Evolutionary conservation across 2,113 vertebrate genomes (phyloP).

Genomic region (Nymphicus hollandicus): DNA sequence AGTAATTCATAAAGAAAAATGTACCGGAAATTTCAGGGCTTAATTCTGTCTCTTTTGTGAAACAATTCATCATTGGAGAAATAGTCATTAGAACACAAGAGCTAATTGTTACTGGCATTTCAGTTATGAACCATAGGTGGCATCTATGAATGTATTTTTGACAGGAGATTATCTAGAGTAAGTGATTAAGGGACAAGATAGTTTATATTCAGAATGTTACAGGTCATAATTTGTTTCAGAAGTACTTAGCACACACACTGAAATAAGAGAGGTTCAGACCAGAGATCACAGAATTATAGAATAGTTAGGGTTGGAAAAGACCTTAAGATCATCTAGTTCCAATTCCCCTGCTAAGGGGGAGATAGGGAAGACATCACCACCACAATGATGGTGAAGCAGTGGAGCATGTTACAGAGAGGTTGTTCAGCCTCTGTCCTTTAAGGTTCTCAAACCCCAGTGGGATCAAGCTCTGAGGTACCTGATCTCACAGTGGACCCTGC

Average conservation of each 20-base stretch:
- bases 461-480: not conserved
- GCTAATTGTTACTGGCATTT: not conserved
- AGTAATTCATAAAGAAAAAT: not conserved
- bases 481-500: not conserved
- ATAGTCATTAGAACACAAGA: not conserved
- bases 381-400: not conserved
- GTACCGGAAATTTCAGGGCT: not conserved
- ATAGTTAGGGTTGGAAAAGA: not conserved
- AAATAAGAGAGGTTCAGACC: not conserved
- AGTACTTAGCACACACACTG: not conserved
- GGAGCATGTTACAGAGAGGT: not conserved
- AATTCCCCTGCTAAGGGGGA: not conserved
- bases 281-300: not conserved
- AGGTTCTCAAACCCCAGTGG: not conserved
- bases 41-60: not conserved
- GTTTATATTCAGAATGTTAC: not conserved
- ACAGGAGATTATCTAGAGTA: not conserved
- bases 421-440: not conserved
- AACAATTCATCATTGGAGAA: not conserved
- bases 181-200: not conserved
- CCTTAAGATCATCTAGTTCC: not conserved
- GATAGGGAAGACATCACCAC: not conserved
- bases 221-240: not conserved
- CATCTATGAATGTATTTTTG: fast-evolving
- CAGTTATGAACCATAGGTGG: not conserved